phyloP scores from a whole-genome alignment of 1,140 invertebrate species.

The Rhizoglyphus robini region DNA sequence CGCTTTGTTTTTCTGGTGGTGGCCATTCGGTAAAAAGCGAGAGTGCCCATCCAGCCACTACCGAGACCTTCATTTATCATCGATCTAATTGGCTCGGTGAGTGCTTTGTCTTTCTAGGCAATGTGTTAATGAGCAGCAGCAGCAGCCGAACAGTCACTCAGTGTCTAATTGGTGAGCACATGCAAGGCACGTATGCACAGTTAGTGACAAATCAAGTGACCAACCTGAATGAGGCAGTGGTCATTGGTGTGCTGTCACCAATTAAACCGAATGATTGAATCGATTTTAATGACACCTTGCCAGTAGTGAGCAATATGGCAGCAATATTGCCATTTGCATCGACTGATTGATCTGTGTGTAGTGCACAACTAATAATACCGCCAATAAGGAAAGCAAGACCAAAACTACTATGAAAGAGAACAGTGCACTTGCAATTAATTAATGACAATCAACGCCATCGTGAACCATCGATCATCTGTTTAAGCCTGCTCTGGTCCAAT shows the following conservation, averaged over 20 bases:
- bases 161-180: not conserved
- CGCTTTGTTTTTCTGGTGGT: not conserved
- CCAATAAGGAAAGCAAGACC: not conserved
- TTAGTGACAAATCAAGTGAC: too few species aligned
- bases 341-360: not conserved
- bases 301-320: not conserved
- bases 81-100: slow-evolving; percentile 1
- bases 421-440: too few species aligned
- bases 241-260: not conserved
- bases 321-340: not conserved
- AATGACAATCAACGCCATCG: too few species aligned
- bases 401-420: too few species aligned
- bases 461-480: too few species aligned
- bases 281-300: not conserved
- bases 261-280: slow-evolving; percentile 2
- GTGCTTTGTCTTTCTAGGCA: not conserved
- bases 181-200: not conserved
- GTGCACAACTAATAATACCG: not conserved
- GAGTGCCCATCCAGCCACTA: not conserved
- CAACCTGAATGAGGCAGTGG: not conserved
- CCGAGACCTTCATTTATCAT: slow-evolving; percentile 8
- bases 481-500: too few species aligned
- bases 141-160: not conserved
- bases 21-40: not conserved
- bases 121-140: not conserved